A percentile compares a stretch with the other conserved stretches of the same genome.
phyloP scores from a whole-genome alignment of 2,888 invertebrate genomes.

The Arenicola marina region DNA sequence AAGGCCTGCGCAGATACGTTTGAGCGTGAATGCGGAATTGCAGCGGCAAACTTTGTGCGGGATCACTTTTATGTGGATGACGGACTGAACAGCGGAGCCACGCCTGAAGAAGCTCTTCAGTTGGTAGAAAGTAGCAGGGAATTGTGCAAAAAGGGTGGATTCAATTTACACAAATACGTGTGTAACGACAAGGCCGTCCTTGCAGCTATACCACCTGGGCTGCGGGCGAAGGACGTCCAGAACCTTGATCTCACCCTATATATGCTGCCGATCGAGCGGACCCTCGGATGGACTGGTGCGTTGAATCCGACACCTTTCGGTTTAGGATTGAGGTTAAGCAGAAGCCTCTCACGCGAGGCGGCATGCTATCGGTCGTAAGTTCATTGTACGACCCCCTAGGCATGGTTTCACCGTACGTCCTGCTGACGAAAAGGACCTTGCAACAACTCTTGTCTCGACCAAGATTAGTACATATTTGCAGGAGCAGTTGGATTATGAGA shows the following conservation, averaged over 20 bases:
- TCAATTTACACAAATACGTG: slow-evolving; percentile 12
- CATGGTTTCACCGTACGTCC: slow-evolving; percentile 32
- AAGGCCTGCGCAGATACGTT: neutral
- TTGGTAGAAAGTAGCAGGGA: neutral
- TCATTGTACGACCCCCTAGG: slow-evolving; percentile 38
- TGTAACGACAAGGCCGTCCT: slow-evolving; percentile 8
- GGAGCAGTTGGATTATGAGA: no score
- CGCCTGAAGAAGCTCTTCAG: neutral
- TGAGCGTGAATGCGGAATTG: neutral
- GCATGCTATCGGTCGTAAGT: slow-evolving; percentile 32
- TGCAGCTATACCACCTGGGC: neutral
- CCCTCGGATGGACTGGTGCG: slow-evolving; percentile 33
- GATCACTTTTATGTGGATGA: slow-evolving; percentile 1
- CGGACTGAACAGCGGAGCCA: neutral
- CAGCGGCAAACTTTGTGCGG: neutral
- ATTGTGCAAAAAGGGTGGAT: neutral
- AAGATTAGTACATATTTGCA: no score
- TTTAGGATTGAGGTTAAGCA: slow-evolving; percentile 29
- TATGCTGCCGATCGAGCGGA: neutral
- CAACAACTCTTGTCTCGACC: slow-evolving; percentile 35
- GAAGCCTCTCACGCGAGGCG: slow-evolving; percentile 31
- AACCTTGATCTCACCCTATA: neutral
- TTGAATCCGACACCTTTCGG: slow-evolving; percentile 32
- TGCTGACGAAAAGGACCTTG: slow-evolving; percentile 29
- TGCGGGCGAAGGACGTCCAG: neutral